Percentiles rank a stretch among this genome's conserved stretches.
Conservation (phyloP, 1,140 invertebrate genomes). For the Coboldia fuscipes region DNA sequence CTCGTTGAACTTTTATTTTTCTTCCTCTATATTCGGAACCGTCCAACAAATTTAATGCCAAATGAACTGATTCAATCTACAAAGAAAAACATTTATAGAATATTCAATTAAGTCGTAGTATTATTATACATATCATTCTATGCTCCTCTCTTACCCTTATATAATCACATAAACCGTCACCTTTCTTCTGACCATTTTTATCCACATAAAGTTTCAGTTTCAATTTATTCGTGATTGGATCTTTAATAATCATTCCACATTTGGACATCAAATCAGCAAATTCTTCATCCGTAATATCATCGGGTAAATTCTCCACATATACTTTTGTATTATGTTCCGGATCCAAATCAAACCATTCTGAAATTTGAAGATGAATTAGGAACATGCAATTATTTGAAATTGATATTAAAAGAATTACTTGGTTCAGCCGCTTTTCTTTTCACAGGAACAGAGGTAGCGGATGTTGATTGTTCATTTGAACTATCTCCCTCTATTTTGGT, state of each 20-base stretch:
- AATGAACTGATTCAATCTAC: conserved; percentile 77
- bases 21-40: conserved; percentile 60
- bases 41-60: conserved; percentile 85
- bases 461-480: conserved; percentile 5
- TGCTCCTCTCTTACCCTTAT: conserved; percentile 47
- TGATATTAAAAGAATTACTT: too few relatives aligned
- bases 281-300: conserved; percentile 74
- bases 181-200: conserved; percentile 65
- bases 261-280: conserved; percentile 85
- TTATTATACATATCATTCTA: background rate
- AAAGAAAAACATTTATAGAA: conserved; percentile 8
- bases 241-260: conserved; percentile 86
- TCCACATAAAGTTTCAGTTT: conserved; percentile 92
- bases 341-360: conserved; percentile 83
- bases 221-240: conserved; percentile 58
- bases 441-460: conserved; percentile 6
- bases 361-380: too few relatives aligned
- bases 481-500: conserved; percentile 4
- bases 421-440: conserved; percentile 26
- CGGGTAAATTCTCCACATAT: conserved; percentile 84
- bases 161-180: conserved; percentile 92
- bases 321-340: conserved; percentile 91
- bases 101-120: background rate
- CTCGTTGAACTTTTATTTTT: conserved; percentile 71
- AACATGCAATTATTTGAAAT: too few relatives aligned